phyloP scores from a whole-genome alignment of 2,113 vertebrate species.

The Sminthopsis crassicaudata region DNA sequence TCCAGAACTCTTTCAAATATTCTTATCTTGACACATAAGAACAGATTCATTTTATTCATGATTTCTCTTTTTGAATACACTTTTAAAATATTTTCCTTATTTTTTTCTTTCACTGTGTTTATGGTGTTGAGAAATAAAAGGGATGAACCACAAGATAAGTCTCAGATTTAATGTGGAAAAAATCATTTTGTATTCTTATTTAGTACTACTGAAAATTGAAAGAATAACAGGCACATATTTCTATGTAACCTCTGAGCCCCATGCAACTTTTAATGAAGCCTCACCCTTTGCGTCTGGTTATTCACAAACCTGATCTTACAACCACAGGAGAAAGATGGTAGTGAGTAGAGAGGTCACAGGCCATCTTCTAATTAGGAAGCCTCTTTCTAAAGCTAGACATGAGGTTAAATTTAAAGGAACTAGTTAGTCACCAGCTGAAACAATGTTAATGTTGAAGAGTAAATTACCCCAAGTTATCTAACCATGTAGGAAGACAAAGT shows the following conservation, averaged over 20 bases:
- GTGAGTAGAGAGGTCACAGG: not conserved
- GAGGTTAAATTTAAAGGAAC: slow-evolving; percentile 35
- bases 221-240: not conserved
- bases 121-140: not conserved
- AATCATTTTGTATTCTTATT: not conserved
- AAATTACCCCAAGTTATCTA: slow-evolving; percentile 83
- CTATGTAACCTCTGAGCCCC: not conserved
- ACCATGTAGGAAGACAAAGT: slow-evolving; percentile 78
- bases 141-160: not conserved
- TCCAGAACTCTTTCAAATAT: not conserved
- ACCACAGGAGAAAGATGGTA: not conserved
- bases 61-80: not conserved
- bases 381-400: not conserved
- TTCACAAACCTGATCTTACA: not conserved
- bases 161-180: not conserved
- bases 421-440: slow-evolving; percentile 61
- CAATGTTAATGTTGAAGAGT: slow-evolving; percentile 60
- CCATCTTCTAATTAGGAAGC: not conserved
- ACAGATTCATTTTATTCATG: not conserved
- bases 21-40: not conserved
- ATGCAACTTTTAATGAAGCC: not conserved
- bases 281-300: not conserved
- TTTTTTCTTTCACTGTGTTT: not conserved
- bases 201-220: not conserved
- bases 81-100: not conserved